These are phyloP conservation scores for Erannis defoliaria DNA, from an alignment of 2,888 invertebrate species.

Conservation along the genomic window DNA sequence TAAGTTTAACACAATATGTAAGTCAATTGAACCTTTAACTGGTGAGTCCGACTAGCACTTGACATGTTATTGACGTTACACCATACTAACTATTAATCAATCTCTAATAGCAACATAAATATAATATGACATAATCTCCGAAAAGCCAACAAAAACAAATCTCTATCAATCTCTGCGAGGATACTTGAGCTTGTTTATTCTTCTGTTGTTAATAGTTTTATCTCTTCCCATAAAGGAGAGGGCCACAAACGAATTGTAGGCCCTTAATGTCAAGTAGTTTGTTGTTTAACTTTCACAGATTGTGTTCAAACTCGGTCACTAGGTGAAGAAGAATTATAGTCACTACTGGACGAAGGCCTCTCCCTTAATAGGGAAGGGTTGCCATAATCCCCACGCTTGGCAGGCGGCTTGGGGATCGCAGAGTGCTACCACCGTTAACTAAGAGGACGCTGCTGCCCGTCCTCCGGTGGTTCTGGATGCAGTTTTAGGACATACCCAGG, in stretches of 20 bases:
- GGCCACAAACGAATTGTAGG: slow-evolving; percentile 32
- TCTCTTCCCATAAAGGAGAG: slow-evolving; percentile 33
- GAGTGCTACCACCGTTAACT: too few relatives aligned
- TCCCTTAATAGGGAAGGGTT: too few relatives aligned
- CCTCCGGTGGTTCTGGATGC: too few relatives aligned
- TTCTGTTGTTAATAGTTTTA: slow-evolving; percentile 40
- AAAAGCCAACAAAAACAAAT: slow-evolving; percentile 14
- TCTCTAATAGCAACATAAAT: slow-evolving; percentile 7
- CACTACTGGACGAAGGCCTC: too few relatives aligned
- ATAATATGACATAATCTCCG: slow-evolving; percentile 18
- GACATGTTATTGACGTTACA: background rate
- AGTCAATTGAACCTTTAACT: too few relatives aligned
- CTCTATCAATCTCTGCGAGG: slow-evolving; percentile 19
- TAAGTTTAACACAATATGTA: too few relatives aligned
- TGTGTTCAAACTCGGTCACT: slow-evolving; percentile 20
- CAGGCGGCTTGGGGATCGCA: too few relatives aligned
- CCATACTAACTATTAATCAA: background rate
- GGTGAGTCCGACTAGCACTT: too few relatives aligned
- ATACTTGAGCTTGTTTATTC: slow-evolving; percentile 32
- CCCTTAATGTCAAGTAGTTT: slow-evolving; percentile 30
- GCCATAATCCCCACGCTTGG: too few relatives aligned
- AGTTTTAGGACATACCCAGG: too few relatives aligned
- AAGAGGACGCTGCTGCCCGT: too few relatives aligned
- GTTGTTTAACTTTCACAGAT: slow-evolving; percentile 34
- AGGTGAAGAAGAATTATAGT: background rate